These are phyloP conservation scores for Psettodes erumei DNA, from an alignment of 2,113 vertebrate genomes.

Conservation along the genomic window DNA sequence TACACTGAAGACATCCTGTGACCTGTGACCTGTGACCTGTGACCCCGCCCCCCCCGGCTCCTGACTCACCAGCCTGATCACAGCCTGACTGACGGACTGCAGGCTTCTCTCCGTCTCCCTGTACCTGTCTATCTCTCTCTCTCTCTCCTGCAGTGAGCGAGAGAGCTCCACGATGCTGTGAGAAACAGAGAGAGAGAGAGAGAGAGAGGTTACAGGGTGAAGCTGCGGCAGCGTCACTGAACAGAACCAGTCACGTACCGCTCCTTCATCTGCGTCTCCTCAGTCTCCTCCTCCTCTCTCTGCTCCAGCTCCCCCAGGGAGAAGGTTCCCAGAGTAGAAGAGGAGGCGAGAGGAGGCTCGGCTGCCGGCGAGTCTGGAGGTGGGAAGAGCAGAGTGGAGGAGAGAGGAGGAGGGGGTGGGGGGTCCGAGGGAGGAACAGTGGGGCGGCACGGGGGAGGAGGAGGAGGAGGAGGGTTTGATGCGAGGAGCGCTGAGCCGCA, in stretches of 20 bases:
- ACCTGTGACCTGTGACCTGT: no score
- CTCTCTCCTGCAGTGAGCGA: constrained; percentile 72
- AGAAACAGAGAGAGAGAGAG: constrained; percentile 31
- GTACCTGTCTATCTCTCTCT: constrained; percentile 38
- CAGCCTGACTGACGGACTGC: constrained; percentile 66
- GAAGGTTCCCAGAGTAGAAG: constrained; percentile 47
- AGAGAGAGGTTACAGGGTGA: not conserved
- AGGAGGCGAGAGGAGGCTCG: constrained; percentile 4
- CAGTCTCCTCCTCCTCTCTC: constrained; percentile 38
- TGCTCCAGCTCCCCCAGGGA: constrained; percentile 71
- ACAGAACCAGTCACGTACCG: constrained; percentile 22
- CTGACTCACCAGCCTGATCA: constrained; percentile 72
- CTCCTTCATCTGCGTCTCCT: constrained; percentile 66
- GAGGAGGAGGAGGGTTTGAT: constrained; percentile 49
- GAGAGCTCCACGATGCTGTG: constrained; percentile 85
- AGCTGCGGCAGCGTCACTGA: not conserved
- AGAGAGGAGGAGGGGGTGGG: constrained; percentile 27
- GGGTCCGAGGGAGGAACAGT: constrained; percentile 42
- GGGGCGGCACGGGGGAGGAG: constrained; percentile 41
- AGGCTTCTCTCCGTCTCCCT: constrained; percentile 56
- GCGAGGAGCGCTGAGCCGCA: constrained; percentile 26
- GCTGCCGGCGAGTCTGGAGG: not conserved
- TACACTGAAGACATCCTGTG: no score
- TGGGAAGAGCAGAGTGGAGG: constrained; percentile 18
- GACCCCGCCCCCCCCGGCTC: no score